Evolutionary conservation across 1,140 invertebrate species (phyloP), one percentile per base, ranked within the genome.

Genomic region (Megalopta genalis): DNA sequence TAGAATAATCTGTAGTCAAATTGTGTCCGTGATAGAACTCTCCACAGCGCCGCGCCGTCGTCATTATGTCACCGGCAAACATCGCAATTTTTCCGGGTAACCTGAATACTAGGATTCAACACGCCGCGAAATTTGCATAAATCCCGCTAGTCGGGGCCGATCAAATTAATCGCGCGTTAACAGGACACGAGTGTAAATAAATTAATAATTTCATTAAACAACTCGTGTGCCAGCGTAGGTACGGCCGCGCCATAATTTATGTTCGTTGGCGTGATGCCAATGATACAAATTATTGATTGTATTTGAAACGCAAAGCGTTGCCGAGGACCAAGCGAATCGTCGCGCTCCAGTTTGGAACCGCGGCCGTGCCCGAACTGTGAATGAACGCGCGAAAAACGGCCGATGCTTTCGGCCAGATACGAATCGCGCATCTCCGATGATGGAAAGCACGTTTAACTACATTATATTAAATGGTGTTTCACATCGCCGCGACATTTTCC

Each of bases 151-250:
- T 16, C 21, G 49, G 69, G 23, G 42, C 65, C 25, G 70, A 21
- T 27, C 52, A 5, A 66, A 66, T 73, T 65, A 73, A 79, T 79
- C 52, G 77, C 52, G 21, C 71, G 71, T 79, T 79, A 79, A 73
- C 63, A 52, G 42, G 32, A 14, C 21, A 7, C 54, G 54, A 59
- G 16, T 27, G 70, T 79, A 79, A 79, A 79, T 74, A 74, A 79
- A 74, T 73, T 39, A 79, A 74, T 62, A 79, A 79, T 79, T 79
- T 67, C 70, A 74, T 79, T 74, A 79, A 73, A 79, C 77, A 74
- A 66, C 52, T 52, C 32, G 21, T 10, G 21, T 9, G 14, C 23
- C 23, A 16, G 2, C 23, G n/a, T 49, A 63, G 60, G 32, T 49
- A 74, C 63, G 42, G 46, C 32, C 18, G 39, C 32, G 7, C 39